Conservation (phyloP, 2,113 vertebrate genomes). For the Cyprinus carpio region DNA sequence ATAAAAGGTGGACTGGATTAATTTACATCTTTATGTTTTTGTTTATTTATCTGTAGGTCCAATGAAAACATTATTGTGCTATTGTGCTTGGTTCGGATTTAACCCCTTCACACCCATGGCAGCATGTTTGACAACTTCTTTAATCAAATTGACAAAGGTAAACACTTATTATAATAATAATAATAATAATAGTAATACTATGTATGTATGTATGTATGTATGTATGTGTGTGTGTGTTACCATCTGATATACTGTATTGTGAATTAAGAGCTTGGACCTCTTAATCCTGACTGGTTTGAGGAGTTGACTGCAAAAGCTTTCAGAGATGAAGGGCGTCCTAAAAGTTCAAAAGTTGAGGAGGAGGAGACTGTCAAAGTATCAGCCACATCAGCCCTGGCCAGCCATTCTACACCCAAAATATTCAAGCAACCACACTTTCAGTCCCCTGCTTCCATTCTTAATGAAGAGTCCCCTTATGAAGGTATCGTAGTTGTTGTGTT, state of each 20-base stretch:
- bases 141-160: constrained; percentile 43
- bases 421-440: constrained; percentile 73
- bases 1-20: background rate
- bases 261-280: constrained; percentile 80
- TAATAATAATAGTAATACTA: no score
- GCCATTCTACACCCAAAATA: constrained; percentile 86
- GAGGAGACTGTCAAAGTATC: constrained; percentile 81
- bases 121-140: constrained; percentile 49
- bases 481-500: constrained; percentile 66
- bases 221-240: background rate
- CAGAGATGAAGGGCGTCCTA: constrained; percentile 55
- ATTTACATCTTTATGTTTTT: background rate
- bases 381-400: constrained; percentile 68
- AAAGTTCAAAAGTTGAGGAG: constrained; percentile 62
- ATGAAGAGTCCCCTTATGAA: constrained; percentile 66
- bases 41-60: background rate
- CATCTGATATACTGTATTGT: background rate
- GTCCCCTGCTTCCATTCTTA: constrained; percentile 68
- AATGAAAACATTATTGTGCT: background rate
- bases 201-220: no score
- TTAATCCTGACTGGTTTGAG: constrained; percentile 92
- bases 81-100: constrained; percentile 4
- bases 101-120: background rate
- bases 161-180: no score
- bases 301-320: constrained; percentile 79